Evolutionary conservation across 2,113 vertebrate species (phyloP).

Genomic region (Bubo bubo): DNA sequence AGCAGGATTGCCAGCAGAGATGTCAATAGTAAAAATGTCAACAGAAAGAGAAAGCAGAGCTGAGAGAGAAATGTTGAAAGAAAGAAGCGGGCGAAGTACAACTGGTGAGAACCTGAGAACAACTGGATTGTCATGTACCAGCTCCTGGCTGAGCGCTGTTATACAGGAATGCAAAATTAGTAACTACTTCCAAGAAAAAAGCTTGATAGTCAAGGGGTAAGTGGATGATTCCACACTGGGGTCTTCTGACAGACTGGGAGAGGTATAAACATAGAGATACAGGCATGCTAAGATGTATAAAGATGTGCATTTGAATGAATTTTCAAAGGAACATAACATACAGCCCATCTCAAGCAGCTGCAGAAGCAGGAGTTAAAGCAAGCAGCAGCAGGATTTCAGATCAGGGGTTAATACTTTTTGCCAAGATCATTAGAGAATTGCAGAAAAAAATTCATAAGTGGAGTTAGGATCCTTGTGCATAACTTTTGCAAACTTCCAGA

Average conservation of each 20-base stretch:
- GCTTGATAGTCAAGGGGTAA: too few species aligned
- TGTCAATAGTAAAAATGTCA: background rate
- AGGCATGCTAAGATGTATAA: accelerated
- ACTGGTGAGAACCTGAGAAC: background rate
- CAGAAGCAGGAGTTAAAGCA: accelerated
- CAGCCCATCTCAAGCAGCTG: background rate
- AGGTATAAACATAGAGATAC: background rate
- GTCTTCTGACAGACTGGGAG: background rate
- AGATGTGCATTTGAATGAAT: accelerated
- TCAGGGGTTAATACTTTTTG: background rate
- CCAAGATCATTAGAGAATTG: background rate
- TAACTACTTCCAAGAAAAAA: background rate
- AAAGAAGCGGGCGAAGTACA: background rate
- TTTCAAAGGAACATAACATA: background rate
- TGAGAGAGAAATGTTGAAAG: background rate
- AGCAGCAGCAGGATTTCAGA: background rate
- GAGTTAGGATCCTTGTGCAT: accelerated
- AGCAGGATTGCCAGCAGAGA: background rate
- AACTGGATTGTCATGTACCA: background rate
- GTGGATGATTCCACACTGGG: background rate
- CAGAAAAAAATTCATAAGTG: background rate
- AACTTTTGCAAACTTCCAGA: background rate
- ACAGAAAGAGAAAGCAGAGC: background rate
- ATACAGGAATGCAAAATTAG: background rate
- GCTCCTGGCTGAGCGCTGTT: background rate